A percentile compares a stretch with the other conserved stretches of the same genome.
Conservation (phyloP, 2,888 invertebrate genomes). For the Enchytraeus crypticus region DNA sequence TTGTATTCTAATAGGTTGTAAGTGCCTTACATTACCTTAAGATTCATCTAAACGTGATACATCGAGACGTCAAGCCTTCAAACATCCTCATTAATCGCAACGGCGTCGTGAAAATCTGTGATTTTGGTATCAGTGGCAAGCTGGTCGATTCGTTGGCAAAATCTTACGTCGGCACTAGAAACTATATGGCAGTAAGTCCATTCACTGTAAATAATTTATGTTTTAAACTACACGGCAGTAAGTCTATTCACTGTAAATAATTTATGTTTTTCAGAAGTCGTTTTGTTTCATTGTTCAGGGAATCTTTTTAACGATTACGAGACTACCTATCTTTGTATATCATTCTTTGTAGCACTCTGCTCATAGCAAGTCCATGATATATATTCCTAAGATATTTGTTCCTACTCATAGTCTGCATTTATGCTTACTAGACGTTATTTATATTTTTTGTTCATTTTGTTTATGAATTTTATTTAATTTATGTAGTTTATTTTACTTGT, state of each 20-base stretch:
- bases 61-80: slow-evolving; percentile 92
- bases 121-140: slow-evolving; percentile 98
- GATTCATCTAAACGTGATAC: slow-evolving; percentile 63
- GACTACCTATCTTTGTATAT: too few species aligned
- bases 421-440: too few species aligned
- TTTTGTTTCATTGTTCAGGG: too few species aligned
- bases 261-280: slow-evolving; percentile 70
- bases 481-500: neutral
- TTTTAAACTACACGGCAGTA: slow-evolving; percentile 86
- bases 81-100: slow-evolving; percentile 86
- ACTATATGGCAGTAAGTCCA: slow-evolving; percentile 84
- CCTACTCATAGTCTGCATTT: too few species aligned
- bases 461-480: neutral
- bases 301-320: too few species aligned
- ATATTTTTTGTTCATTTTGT: too few species aligned
- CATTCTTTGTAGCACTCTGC: too few species aligned
- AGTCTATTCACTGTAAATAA: slow-evolving; percentile 39
- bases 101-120: slow-evolving; percentile 95
- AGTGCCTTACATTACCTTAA: slow-evolving; percentile 88
- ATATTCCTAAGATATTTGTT: too few species aligned
- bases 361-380: too few species aligned
- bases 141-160: slow-evolving; percentile 95
- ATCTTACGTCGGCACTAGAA: slow-evolving; percentile 95
- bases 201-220: neutral
- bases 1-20: slow-evolving; percentile 65